Percentiles rank a stretch among this genome's conserved stretches.
Conservation (phyloP, 2,888 invertebrate species). For the Uloborus plumipes region DNA sequence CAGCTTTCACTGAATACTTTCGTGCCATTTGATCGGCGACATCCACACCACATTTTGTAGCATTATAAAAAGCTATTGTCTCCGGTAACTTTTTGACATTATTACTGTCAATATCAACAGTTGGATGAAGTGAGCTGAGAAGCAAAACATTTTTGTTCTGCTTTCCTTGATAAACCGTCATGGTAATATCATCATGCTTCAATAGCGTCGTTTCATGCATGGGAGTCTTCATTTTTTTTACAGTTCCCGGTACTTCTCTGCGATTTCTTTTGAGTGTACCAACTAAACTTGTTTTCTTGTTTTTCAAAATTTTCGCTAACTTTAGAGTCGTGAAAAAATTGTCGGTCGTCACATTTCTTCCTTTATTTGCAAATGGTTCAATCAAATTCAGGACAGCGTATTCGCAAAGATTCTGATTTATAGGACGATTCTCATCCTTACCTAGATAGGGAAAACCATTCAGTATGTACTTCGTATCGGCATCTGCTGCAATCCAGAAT, state of each 20-base stretch:
- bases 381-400: background rate
- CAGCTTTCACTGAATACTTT: no score
- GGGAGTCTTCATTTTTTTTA: background rate
- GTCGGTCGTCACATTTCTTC: constrained; percentile 4
- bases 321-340: constrained; percentile 6
- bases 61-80: no score
- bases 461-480: no score
- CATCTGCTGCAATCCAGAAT: no score
- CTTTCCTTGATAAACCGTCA: constrained; percentile 1
- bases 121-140: no score
- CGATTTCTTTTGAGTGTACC: background rate
- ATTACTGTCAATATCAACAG: no score
- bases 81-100: no score
- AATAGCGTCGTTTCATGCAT: background rate
- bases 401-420: background rate
- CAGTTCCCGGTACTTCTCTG: background rate
- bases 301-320: background rate
- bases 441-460: no score
- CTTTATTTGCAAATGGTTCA: background rate
- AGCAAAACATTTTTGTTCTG: background rate
- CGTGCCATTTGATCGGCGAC: no score
- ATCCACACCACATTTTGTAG: no score
- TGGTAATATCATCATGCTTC: background rate
- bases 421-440: background rate
- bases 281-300: background rate